These are phyloP conservation scores for Trichosurus vulpecula DNA, from an alignment of 2,797 vertebrate genomes.

Conservation along the genomic window DNA sequence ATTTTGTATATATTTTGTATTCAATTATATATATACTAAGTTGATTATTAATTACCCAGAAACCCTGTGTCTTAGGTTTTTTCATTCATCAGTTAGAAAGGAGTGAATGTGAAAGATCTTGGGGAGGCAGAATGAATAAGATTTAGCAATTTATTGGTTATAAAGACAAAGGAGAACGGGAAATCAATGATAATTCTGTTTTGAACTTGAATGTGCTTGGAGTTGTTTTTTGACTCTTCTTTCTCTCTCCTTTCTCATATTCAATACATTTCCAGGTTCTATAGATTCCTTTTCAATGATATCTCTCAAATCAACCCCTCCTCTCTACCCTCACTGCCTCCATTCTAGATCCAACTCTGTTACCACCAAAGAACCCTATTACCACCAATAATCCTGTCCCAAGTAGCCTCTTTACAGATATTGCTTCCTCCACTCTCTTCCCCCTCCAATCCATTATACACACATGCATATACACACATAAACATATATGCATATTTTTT, in stretches of 20 bases:
- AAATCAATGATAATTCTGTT: neutral
- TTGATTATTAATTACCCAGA: neutral
- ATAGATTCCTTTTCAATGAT: neutral
- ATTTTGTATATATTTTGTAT: too few species aligned
- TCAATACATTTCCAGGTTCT: neutral
- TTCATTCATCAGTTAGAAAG: neutral
- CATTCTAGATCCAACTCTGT: neutral
- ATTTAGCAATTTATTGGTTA: neutral
- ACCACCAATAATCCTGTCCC: neutral
- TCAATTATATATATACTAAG: too few species aligned
- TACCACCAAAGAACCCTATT: neutral
- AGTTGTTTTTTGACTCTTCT: neutral
- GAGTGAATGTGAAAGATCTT: neutral
- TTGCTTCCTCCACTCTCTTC: neutral
- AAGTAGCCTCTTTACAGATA: neutral
- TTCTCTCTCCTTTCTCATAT: neutral
- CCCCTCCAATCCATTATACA: too few species aligned
- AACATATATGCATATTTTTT: neutral
- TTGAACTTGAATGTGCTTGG: neutral
- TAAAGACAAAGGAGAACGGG: neutral
- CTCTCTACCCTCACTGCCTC: neutral
- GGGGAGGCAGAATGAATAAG: neutral
- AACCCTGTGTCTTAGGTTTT: neutral
- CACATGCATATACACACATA: too few species aligned
- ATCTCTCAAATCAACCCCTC: neutral